A percentile compares a stretch with the other conserved stretches of the same genome.
Evolutionary conservation across 1,140 invertebrate species (phyloP).

Genomic region (Cydia splendana): DNA sequence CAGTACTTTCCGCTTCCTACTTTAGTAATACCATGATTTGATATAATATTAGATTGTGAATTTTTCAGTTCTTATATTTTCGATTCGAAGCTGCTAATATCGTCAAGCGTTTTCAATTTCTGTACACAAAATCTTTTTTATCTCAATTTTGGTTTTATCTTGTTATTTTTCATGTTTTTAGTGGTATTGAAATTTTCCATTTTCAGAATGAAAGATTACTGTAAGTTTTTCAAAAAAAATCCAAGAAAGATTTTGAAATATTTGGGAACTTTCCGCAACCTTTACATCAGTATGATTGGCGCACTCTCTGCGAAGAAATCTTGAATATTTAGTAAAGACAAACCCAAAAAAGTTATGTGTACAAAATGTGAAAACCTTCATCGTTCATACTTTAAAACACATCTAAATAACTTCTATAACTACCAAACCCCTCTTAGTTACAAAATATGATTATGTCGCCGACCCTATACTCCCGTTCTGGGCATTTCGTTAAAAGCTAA

Average conservation of each 20-base stretch:
- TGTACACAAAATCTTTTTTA: not conserved
- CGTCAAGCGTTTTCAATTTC: not conserved
- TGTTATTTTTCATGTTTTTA: too few relatives aligned
- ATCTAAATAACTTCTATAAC: not conserved
- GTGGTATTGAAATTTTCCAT: too few relatives aligned
- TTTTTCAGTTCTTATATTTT: conserved; percentile 20
- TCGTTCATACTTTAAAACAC: not conserved
- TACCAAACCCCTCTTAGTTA: not conserved
- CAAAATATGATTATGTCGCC: conserved; percentile 37
- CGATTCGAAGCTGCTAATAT: conserved; percentile 10
- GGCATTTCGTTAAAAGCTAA: conserved; percentile 11
- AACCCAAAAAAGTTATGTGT: not conserved
- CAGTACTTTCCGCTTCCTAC: conserved; percentile 20
- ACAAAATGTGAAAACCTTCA: not conserved
- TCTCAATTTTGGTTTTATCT: not conserved
- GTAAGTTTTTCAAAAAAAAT: too few relatives aligned
- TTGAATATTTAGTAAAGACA: not conserved
- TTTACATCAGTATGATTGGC: too few relatives aligned
- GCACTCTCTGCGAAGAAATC: too few relatives aligned
- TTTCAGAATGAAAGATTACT: too few relatives aligned
- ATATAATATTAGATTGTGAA: conserved; percentile 13
- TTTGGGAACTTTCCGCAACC: too few relatives aligned
- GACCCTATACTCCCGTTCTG: conserved; percentile 42
- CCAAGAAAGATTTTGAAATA: too few relatives aligned
- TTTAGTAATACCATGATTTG: conserved; percentile 30